These are phyloP conservation scores for Drosophila quinaria DNA, from an alignment of 2,888 invertebrate genomes.

Conservation along the genomic window DNA sequence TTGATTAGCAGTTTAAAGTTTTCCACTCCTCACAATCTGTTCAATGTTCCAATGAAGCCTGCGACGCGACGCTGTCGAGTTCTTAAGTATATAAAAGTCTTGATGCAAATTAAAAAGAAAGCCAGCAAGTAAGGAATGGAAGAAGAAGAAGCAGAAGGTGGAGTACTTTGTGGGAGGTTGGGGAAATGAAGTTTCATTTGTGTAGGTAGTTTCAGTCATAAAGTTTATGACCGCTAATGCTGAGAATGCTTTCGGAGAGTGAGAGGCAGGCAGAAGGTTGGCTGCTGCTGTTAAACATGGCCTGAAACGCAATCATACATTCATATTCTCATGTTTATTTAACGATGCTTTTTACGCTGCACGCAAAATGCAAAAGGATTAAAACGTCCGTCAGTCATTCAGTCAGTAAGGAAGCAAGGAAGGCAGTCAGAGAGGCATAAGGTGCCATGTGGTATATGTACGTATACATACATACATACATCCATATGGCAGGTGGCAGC, in stretches of 20 bases:
- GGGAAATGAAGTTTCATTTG: slow-evolving; percentile 11
- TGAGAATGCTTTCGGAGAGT: slow-evolving; percentile 10
- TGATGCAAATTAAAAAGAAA: slow-evolving; percentile 42
- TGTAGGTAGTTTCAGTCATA: slow-evolving; percentile 51
- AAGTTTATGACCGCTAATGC: slow-evolving; percentile 52
- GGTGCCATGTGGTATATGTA: slow-evolving; percentile 6
- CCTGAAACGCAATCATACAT: slow-evolving; percentile 64
- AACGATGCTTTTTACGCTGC: slow-evolving; percentile 79
- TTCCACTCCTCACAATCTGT: slow-evolving; percentile 2
- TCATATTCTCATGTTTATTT: slow-evolving; percentile 80
- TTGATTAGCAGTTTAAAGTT: slow-evolving; percentile 28
- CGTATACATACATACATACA: neutral
- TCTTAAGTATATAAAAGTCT: slow-evolving; percentile 30
- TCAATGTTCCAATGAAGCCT: slow-evolving; percentile 17
- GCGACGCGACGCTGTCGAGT: slow-evolving; percentile 1
- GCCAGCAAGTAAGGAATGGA: neutral
- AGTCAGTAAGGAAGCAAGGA: neutral
- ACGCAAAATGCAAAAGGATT: slow-evolving; percentile 75
- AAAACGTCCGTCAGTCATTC: slow-evolving; percentile 54
- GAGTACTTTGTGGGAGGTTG: too few species aligned
- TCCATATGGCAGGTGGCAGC: slow-evolving; percentile 19
- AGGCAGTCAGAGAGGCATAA: slow-evolving; percentile 1
- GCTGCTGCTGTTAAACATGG: neutral
- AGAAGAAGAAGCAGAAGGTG: neutral
- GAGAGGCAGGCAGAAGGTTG: neutral